Evolutionary conservation across 2,797 vertebrate species (phyloP), one percentile per base, ranked within the genome.

Genomic region (Chelmon rostratus): DNA sequence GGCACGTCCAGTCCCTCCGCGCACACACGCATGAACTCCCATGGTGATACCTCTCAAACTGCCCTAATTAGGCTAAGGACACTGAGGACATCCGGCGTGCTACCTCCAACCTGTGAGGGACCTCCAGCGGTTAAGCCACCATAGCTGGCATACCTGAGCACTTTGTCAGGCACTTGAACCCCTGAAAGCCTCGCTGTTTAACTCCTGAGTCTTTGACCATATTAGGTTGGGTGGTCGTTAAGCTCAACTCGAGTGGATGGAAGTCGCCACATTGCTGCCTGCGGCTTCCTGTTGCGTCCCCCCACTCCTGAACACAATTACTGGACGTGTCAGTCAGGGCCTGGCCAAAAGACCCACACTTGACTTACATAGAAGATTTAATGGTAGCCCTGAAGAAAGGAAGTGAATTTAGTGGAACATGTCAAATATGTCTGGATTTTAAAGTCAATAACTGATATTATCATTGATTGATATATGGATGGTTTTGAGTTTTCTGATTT

Each of bases 1-100:
- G 83, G 82, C 87, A 88, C 86, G 82, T 86, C 68, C 42, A 72
- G 71, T 62, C 58, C 66, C 58, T 28, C 13, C 46, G 65, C 25
- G 64, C 53, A 79, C 76, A 67, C 59, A 59, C 58, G 68, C 40
- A 63, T 28, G 49, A 78, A 61, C 75, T 73, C 76, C 73, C 75
- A 78, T 58, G 44, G 81, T 63, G 82, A 86, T 80, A 71, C 81
- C 76, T 76, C 69, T 86, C 86, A 88, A 86, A 89, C 85, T 50
- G 76, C 78, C 83, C 83, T 93, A 94, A 95, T 94, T 93, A 91
- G 89, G 87, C 82, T 70, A 52, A 76, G 70, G 85, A 90, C 73
- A 82, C 79, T 88, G 79, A 90, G 87, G 82, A 81, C 86, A 90
- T 89, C 84, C 86, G 78, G 81, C 16, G 38, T 35, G 82, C 73